Evolutionary conservation across 2,113 vertebrate species (phyloP), one percentile per base, ranked within the genome.

Genomic region (Otus sunia): DNA sequence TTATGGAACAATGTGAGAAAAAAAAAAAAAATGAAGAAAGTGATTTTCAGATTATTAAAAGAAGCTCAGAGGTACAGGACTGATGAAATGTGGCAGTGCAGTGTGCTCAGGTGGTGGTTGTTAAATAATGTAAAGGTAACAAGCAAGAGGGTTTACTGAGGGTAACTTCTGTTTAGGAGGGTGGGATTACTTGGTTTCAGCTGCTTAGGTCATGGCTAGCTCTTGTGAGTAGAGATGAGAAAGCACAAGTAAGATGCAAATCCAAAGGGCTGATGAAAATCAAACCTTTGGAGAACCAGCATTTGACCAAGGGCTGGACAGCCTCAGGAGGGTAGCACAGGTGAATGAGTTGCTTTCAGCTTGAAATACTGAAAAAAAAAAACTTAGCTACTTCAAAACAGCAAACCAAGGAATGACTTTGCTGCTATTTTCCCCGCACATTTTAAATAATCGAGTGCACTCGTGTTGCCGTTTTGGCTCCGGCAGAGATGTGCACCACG

Each of bases 201-300:
- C 27, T 76, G 18, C 17, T 34, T 14, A 21, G 41, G 22, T 20
- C 20, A n/a, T 12, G 6, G 47, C 5, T 27, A 50, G 5, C n/a
- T 71, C 29, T 59, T 58, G 19, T 0, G 5, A 50, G 9, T 1
- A 37, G 18, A n/a, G 26, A 23, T 0, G 6, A 47, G 14, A 60
- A 66, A 62, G 25, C 50, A 68, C 13, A 50, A 53, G 34, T 4
- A 13, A 74, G 12, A 17, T 17, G 8, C 11, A 72, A 64, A 84
- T 16, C 18, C 36, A 64, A 66, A 75, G 15, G 8, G 62, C 34
- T 73, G 52, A 21, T 45, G 29, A 63, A 71, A 73, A 59, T 8
- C 16, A 64, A 53, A 56, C 21, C 23, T 68, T 55, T 39, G 56
- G 37, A 56, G 29, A 84, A 52, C 16, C 5, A 79, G 22, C 34